Percentiles rank a stretch among this genome's conserved stretches.
Conservation (phyloP, 2,113 vertebrate species). For the Synodontis membranacea region DNA sequence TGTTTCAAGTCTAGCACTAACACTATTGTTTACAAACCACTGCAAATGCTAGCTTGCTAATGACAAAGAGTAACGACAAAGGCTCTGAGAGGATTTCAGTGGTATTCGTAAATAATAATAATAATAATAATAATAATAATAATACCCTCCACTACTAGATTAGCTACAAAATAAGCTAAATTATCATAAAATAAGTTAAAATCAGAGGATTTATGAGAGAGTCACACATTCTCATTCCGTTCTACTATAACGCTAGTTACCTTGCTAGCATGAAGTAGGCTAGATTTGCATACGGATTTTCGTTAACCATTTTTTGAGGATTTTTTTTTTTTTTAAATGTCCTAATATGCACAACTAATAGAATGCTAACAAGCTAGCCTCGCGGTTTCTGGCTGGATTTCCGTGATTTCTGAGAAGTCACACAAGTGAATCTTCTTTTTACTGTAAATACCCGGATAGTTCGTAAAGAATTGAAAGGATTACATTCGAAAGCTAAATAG, state of each 20-base stretch:
- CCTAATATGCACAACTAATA: background rate
- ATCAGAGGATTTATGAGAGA: too few relatives aligned
- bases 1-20: too few relatives aligned
- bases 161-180: background rate
- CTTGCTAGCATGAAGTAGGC: background rate
- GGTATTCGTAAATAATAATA: background rate
- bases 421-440: too few relatives aligned
- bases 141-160: background rate
- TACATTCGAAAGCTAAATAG: background rate
- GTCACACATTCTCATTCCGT: background rate
- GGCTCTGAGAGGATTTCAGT: background rate
- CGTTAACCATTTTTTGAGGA: too few relatives aligned
- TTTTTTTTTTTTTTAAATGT: background rate
- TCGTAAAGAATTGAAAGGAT: background rate
- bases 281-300: background rate
- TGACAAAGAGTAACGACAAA: background rate
- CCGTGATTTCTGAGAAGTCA: background rate
- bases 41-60: background rate
- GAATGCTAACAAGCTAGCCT: background rate
- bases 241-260: background rate
- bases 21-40: background rate
- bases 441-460: too few relatives aligned
- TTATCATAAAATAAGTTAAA: background rate
- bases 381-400: background rate
- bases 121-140: background rate